These are phyloP conservation scores for Amyelois transitella DNA, from an alignment of 1,140 invertebrate species.

Conservation along the genomic window DNA sequence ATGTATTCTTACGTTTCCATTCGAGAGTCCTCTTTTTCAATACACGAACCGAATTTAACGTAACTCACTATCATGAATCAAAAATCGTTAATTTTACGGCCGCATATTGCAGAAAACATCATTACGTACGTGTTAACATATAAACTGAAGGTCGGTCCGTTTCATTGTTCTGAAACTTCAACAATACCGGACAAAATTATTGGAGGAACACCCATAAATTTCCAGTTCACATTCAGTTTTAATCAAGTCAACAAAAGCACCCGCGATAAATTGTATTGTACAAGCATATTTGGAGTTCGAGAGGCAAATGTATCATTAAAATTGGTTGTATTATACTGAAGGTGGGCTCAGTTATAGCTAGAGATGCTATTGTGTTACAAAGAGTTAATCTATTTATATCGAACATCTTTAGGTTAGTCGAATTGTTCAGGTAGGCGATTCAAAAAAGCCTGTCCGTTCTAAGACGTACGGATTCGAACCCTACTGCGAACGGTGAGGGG, in stretches of 20 bases:
- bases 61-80: too few species aligned
- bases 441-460: too few species aligned
- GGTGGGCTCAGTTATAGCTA: too few species aligned
- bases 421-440: too few species aligned
- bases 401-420: too few species aligned
- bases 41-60: not conserved
- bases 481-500: too few species aligned
- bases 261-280: not conserved
- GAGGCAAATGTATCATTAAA: too few species aligned
- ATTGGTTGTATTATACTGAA: too few species aligned
- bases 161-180: not conserved
- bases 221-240: not conserved
- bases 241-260: not conserved
- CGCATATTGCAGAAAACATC: not conserved
- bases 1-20: too few species aligned
- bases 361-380: too few species aligned
- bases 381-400: too few species aligned
- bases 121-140: not conserved
- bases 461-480: too few species aligned
- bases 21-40: not conserved
- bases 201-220: not conserved
- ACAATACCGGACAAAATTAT: not conserved
- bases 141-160: not conserved
- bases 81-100: not conserved
- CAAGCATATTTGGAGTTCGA: not conserved